Base-by-base conservation (phyloP, 2,888 invertebrate genomes). In the Lasioglossum oenotherae region DNA sequence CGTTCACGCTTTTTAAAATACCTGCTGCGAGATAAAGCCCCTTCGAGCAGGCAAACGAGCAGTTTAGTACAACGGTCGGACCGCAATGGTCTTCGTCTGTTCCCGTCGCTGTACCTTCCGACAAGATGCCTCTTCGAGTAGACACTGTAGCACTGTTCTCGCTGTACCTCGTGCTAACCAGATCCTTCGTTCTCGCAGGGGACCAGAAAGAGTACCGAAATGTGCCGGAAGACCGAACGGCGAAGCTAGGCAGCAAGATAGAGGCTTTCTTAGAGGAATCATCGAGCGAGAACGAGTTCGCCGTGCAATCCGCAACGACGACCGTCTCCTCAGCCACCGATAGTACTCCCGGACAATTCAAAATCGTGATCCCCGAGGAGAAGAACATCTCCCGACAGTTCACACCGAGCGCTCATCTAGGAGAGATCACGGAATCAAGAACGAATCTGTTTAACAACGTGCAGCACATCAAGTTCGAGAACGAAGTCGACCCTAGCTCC, bases 1-100 rank as follows among this genome's bases (percentile, higher is more conserved):
- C 85, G 87, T 86, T 94, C 93, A 94, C 94, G 94, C 94, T 94
- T 93, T 94, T 94, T 93, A 94, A 90, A 92, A 90, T 81, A 77
- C 31, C 49, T 44, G 74, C 2, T 46, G 53, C 84, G 84, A 73
- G 91, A 92, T 93, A 94, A 93, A 93, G 92, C 79, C 88, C 79
- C 88, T 81, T 64, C 85, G 84, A 76, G 82, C 88, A 23, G 76
- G 78, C 76, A 73, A 86, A 88, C 86, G 74, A 77, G 41, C 77
- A 81, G 86, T 90, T 94, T 92, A 93, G 94, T 94, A 82, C 4
- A 27, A 67, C 84, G 79, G 44, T n/a, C 19, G 41, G 77, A 16
- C 72, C 79, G 82, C 84, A 41, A 90, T 87, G 84, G 85, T 60
- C 77, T 49, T 74, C 31, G 53, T 10, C 35, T 16, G 1, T 16